Evolutionary conservation across 2,888 invertebrate genomes (phyloP), one percentile per base, ranked within the genome.

Genomic region (Nycteola revayana): DNA sequence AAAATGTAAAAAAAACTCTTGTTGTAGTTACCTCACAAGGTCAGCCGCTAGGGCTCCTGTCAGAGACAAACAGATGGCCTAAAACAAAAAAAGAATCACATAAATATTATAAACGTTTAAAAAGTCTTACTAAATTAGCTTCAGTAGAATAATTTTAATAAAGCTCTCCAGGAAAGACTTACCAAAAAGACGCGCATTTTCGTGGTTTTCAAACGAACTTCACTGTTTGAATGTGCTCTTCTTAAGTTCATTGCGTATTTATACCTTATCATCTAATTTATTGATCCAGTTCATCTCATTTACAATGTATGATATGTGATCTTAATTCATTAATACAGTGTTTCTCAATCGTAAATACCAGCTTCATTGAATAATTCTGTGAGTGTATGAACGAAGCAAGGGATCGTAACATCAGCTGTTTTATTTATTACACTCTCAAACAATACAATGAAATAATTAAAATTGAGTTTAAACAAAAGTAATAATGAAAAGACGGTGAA

Each of bases 211-310:
- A 62, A 66, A 66, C 68, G 74, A 60, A 64, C 61, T 64, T 66
- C 60, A 68, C 71, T 56, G 71, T 64, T 65, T 69, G 75, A 86
- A 77, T 87, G 85, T 79, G 75, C 56, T 72, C 60, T 68, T 61
- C 68, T 62, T 64, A 69, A 64, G 61, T 66, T 61, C 66, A 66
- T 67, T 64, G 68, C 73, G 72, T 86, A 81, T 87, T 78, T 87
- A 86, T 87, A 87, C 78, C 72, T 84, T 80, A 81, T 82, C 72
- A 68, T 71, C 69, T 71, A 70, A 75, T 76, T 77, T 76, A 62
- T 75, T 67, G 69, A 70, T 70, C 68, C 58, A 73, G 73, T 73
- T 77, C 68, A 43, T 71, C 75, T 72, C 75, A 79, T 83, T 75
- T 72, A 73, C 75, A 74, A 81, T 79, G 68, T 70, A 65, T n/a